phyloP scores from a whole-genome alignment of 2,888 invertebrate genomes.

The Dascillus cervinus region DNA sequence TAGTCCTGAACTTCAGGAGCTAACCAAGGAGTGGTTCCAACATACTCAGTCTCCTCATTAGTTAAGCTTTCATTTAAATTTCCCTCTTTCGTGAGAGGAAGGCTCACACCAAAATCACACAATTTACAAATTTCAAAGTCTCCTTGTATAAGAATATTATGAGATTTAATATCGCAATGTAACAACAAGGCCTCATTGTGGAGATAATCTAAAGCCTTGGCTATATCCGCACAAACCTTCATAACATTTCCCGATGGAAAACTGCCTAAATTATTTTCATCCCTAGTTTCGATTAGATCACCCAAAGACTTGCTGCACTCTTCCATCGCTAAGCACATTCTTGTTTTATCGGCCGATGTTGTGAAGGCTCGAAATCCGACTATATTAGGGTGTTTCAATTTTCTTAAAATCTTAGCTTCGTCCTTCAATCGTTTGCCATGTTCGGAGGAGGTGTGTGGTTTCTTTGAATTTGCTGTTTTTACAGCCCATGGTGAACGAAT shows the following conservation, averaged over 20 bases:
- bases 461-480: conserved; percentile 56
- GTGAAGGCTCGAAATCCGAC: conserved; percentile 63
- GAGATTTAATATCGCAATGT: conserved; percentile 81
- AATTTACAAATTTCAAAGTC: conserved; percentile 69
- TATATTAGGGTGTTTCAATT: conserved; percentile 72
- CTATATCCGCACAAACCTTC: conserved; percentile 59
- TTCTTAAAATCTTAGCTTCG: conserved; percentile 65
- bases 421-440: conserved; percentile 52
- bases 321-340: conserved; percentile 69
- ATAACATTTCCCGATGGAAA: conserved; percentile 56
- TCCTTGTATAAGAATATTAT: conserved; percentile 70
- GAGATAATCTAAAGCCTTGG: conserved; percentile 67
- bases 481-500: conserved; percentile 80
- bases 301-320: conserved; percentile 65
- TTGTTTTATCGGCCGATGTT: conserved; percentile 45
- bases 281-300: conserved; percentile 57
- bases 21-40: conserved; percentile 72
- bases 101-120: conserved; percentile 78
- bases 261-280: conserved; percentile 47
- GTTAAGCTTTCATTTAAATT: conserved; percentile 48
- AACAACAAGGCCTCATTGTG: conserved; percentile 63
- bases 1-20: conserved; percentile 68
- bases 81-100: conserved; percentile 60
- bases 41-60: conserved; percentile 51
- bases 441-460: conserved; percentile 34